Evolutionary conservation across 1,140 invertebrate species (phyloP).

Genomic region (Nebria ingens): DNA sequence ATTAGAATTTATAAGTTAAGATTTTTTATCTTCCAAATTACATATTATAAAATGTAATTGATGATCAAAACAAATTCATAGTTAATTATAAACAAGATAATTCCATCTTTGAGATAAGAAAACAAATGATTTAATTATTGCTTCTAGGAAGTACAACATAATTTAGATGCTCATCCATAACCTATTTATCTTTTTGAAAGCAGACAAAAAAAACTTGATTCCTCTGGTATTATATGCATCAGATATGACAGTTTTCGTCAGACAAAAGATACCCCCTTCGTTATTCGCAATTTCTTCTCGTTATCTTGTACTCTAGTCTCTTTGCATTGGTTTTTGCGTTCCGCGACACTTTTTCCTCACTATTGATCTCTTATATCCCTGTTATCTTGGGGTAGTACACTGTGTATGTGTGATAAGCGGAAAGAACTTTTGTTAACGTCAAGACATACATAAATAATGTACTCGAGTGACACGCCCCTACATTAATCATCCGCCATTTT

Average conservation of each 20-base stretch:
- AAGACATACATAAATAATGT: constrained; percentile 8
- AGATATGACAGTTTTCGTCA: too few species aligned
- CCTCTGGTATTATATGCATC: background rate
- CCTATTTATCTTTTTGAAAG: background rate
- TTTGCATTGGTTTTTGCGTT: background rate
- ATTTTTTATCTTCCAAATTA: too few species aligned
- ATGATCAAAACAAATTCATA: too few species aligned
- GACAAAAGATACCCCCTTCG: background rate
- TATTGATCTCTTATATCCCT: constrained; percentile 7
- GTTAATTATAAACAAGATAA: too few species aligned
- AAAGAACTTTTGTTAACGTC: constrained; percentile 8
- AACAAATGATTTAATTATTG: too few species aligned
- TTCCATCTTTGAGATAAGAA: too few species aligned
- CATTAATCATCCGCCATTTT: constrained; percentile 6
- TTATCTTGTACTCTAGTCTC: background rate
- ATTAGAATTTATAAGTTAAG: too few species aligned
- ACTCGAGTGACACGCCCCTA: background rate
- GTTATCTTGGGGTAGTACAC: too few species aligned
- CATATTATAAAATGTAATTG: too few species aligned
- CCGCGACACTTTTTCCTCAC: background rate
- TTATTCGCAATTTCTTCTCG: background rate
- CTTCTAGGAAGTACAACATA: too few species aligned
- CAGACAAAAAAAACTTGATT: background rate
- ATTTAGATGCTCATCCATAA: background rate
- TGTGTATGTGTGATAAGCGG: background rate